These are phyloP conservation scores for Ganaspis sp. DNA, from an alignment of 1,140 invertebrate species.

Conservation along the genomic window DNA sequence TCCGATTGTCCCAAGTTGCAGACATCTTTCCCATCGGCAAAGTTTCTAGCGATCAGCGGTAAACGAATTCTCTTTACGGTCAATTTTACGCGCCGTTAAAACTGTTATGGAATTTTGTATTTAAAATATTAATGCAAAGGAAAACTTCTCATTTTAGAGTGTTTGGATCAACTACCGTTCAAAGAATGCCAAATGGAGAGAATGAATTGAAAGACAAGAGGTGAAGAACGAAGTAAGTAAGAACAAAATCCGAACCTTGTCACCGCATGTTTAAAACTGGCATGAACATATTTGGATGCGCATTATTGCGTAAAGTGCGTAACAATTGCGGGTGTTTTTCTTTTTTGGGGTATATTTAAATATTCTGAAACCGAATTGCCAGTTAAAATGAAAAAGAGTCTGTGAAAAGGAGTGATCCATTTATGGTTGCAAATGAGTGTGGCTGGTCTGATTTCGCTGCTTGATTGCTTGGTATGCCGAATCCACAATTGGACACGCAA, in stretches of 20 bases:
- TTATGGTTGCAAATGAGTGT: constrained; percentile 1
- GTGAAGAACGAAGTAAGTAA: too few relatives aligned
- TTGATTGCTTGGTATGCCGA: constrained; percentile 3
- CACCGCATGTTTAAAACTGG: too few relatives aligned
- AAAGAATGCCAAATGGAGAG: too few relatives aligned
- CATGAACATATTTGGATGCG: too few relatives aligned
- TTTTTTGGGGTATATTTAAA: neutral
- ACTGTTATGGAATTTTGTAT: constrained; percentile 1
- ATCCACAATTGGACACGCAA: constrained; percentile 13
- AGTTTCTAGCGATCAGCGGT: constrained; percentile 22
- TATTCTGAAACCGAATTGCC: neutral
- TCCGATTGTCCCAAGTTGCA: neutral
- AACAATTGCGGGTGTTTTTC: neutral
- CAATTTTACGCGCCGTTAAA: neutral
- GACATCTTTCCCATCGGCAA: neutral
- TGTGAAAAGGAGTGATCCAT: constrained; percentile 16
- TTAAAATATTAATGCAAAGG: neutral
- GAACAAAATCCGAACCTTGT: too few relatives aligned
- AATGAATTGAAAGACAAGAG: too few relatives aligned
- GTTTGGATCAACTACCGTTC: neutral
- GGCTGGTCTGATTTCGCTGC: neutral
- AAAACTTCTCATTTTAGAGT: neutral
- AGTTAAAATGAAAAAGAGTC: neutral
- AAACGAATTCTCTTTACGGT: neutral
- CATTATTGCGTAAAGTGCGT: too few relatives aligned